Percentiles rank a stretch among this genome's conserved stretches.
Evolutionary conservation across 2,888 invertebrate species (phyloP).

Genomic region (Mimachlamys varia): DNA sequence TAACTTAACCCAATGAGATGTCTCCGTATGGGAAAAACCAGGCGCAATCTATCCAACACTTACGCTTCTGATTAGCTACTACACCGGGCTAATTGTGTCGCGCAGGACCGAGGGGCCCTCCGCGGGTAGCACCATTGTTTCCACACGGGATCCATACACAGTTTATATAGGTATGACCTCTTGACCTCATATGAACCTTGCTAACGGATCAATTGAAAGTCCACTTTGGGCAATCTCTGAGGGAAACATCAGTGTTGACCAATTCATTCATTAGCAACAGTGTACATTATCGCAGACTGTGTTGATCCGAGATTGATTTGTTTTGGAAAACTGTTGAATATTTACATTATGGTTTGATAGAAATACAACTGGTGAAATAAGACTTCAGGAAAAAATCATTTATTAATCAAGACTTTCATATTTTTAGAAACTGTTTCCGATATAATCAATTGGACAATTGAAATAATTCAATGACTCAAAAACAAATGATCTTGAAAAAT

Average conservation of each 20-base stretch:
- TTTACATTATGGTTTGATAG: neutral
- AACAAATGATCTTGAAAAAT: no score
- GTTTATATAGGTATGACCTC: neutral
- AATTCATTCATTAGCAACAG: neutral
- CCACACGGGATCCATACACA: neutral
- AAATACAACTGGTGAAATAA: neutral
- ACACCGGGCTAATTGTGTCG: conserved; percentile 16
- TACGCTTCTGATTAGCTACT: conserved; percentile 16
- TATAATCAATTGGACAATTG: no score
- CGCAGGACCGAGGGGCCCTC: neutral
- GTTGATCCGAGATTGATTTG: neutral
- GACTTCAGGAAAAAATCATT: neutral
- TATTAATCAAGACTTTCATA: no score
- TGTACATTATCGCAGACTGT: neutral
- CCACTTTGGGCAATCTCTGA: neutral
- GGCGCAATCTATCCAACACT: conserved; percentile 32
- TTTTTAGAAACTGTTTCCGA: no score
- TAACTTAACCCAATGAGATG: conserved; percentile 33
- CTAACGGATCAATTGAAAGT: neutral
- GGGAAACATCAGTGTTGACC: neutral
- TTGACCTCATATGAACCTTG: neutral
- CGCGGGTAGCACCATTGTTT: neutral
- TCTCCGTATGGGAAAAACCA: conserved; percentile 28
- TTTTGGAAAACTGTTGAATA: neutral
- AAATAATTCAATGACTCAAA: no score